Evolutionary conservation across 2,113 vertebrate genomes (phyloP).

Genomic region (Isurus oxyrinchus): DNA sequence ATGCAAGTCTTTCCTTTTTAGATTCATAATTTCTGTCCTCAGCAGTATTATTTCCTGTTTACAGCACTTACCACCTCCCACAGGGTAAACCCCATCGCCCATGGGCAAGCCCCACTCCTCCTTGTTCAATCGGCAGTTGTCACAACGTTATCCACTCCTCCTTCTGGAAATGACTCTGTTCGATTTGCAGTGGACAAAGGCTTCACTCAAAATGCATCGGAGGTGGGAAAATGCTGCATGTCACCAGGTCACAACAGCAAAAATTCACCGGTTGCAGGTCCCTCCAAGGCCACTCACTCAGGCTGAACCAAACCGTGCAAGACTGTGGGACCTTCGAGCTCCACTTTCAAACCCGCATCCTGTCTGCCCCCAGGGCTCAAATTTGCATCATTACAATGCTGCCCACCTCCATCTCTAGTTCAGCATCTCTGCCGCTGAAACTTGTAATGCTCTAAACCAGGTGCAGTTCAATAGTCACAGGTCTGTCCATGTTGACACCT

Average conservation of each 20-base stretch:
- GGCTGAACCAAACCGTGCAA: background rate
- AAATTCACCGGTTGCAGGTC: too few species aligned
- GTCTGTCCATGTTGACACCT: background rate
- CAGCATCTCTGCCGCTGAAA: background rate
- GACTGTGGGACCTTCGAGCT: background rate
- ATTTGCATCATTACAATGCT: background rate
- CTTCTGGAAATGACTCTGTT: background rate
- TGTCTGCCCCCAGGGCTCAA: background rate
- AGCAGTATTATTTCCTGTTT: background rate
- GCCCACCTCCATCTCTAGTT: background rate
- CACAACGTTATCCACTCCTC: background rate
- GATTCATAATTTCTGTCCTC: too few species aligned
- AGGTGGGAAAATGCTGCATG: background rate
- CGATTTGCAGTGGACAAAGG: background rate
- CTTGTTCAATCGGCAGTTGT: background rate
- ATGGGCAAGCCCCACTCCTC: background rate
- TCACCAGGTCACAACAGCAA: too few species aligned
- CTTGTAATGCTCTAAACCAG: background rate
- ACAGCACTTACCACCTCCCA: background rate
- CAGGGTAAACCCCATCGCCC: background rate
- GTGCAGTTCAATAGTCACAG: background rate
- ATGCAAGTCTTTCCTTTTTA: background rate
- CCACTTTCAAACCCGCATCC: background rate
- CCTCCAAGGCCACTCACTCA: too few species aligned
- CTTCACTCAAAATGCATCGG: background rate